phyloP scores from a whole-genome alignment of 2,888 invertebrate genomes.

The Anarsia innoxiella region DNA sequence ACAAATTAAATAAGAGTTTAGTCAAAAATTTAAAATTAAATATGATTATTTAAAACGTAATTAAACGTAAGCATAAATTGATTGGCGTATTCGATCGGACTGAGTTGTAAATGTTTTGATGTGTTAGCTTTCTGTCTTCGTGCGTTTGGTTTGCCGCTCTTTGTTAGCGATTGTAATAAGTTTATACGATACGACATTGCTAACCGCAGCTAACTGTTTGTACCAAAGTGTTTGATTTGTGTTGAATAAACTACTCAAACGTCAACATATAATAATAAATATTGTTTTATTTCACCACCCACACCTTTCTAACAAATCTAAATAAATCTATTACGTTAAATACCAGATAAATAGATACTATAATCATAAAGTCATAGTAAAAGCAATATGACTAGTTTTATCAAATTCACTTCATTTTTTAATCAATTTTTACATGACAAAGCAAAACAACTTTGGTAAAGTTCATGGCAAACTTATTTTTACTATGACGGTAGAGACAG shows the following conservation, averaged over 20 bases:
- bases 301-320: no score
- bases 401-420: no score
- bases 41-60: background rate
- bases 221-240: slow-evolving; percentile 77
- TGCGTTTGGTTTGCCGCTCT: slow-evolving; percentile 57
- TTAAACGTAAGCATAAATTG: slow-evolving; percentile 14
- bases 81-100: slow-evolving; percentile 25
- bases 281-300: slow-evolving; percentile 13
- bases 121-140: slow-evolving; percentile 45
- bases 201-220: slow-evolving; percentile 67
- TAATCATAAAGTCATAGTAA: no score
- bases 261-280: slow-evolving; percentile 29
- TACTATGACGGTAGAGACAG: no score
- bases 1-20: slow-evolving; percentile 44
- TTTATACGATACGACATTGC: slow-evolving; percentile 48
- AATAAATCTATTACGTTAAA: no score
- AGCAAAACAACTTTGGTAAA: no score
- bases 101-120: slow-evolving; percentile 31
- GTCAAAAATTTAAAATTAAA: slow-evolving; percentile 33
- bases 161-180: slow-evolving; percentile 32
- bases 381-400: no score
- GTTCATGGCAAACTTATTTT: no score
- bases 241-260: slow-evolving; percentile 74
- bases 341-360: no score
- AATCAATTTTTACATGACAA: no score